Evolutionary conservation across 2,113 vertebrate genomes (phyloP).

Genomic region (Ondatra zibethicus): DNA sequence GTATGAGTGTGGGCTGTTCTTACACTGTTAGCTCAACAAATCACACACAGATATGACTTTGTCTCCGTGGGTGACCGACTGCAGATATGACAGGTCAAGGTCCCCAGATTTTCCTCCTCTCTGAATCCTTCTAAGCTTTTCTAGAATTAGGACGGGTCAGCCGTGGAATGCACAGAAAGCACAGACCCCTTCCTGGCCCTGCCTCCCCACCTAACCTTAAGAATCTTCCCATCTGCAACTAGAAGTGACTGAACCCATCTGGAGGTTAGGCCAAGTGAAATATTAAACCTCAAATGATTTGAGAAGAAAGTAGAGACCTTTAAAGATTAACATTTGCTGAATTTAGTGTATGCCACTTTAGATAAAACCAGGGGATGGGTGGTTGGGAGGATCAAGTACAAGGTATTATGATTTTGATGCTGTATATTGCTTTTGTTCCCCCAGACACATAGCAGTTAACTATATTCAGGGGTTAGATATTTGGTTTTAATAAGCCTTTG

Average conservation of each 20-base stretch:
- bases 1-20: not conserved
- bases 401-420: not conserved
- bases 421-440: not conserved
- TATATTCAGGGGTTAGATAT: not conserved
- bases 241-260: not conserved
- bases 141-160: not conserved
- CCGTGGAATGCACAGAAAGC: not conserved
- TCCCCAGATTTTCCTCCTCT: not conserved
- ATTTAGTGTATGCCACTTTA: not conserved
- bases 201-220: not conserved
- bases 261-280: not conserved
- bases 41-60: fast-evolving
- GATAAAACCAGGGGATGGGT: not conserved
- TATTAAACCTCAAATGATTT: not conserved
- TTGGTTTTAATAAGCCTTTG: not conserved
- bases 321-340: not conserved
- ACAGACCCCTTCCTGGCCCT: not conserved
- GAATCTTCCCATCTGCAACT: not conserved
- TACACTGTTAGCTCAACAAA: too few species aligned
- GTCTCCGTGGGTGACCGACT: not conserved
- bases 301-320: not conserved
- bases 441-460: not conserved
- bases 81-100: not conserved
- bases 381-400: not conserved
- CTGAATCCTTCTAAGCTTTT: not conserved